These are phyloP conservation scores for Phalacrocorax brasilianus DNA, from an alignment of 2,113 vertebrate genomes.

Conservation along the genomic window DNA sequence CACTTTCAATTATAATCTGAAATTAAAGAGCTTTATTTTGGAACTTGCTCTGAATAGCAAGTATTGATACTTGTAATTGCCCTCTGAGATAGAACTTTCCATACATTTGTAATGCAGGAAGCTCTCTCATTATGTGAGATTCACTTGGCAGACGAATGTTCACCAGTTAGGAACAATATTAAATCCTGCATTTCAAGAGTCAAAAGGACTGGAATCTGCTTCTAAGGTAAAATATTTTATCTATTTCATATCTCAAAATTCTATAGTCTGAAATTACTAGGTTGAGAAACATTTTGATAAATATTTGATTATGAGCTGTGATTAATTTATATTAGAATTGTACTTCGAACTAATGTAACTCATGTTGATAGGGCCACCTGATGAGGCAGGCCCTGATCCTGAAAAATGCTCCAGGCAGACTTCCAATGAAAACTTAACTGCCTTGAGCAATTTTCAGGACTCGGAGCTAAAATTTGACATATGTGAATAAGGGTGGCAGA, in stretches of 20 bases:
- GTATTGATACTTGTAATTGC: slow-evolving; percentile 59
- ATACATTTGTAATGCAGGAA: slow-evolving; percentile 64
- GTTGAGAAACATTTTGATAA: slow-evolving; percentile 33
- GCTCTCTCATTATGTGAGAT: slow-evolving; percentile 80
- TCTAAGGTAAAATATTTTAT: slow-evolving; percentile 72
- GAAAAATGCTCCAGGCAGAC: not conserved
- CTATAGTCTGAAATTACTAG: slow-evolving; percentile 22
- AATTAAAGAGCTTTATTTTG: slow-evolving; percentile 59
- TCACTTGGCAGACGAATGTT: slow-evolving; percentile 79
- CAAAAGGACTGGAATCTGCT: slow-evolving; percentile 75
- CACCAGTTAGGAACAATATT: slow-evolving; percentile 74
- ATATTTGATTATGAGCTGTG: not conserved
- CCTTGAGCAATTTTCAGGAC: not conserved
- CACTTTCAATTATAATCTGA: slow-evolving; percentile 61
- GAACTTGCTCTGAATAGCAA: slow-evolving; percentile 43
- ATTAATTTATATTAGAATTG: slow-evolving; percentile 15
- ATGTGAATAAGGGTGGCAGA: not conserved
- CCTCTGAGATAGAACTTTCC: slow-evolving; percentile 31
- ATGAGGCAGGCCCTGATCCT: not conserved
- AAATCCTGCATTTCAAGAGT: slow-evolving; percentile 79
- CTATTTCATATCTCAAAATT: slow-evolving; percentile 24
- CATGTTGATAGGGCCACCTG: not conserved
- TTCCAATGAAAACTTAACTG: not conserved
- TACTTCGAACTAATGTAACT: not conserved
- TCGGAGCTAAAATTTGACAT: not conserved